A percentile compares a stretch with the other conserved stretches of the same genome.
Conservation (phyloP, 2,888 invertebrate species). For the Gnatocerus cornutus region DNA sequence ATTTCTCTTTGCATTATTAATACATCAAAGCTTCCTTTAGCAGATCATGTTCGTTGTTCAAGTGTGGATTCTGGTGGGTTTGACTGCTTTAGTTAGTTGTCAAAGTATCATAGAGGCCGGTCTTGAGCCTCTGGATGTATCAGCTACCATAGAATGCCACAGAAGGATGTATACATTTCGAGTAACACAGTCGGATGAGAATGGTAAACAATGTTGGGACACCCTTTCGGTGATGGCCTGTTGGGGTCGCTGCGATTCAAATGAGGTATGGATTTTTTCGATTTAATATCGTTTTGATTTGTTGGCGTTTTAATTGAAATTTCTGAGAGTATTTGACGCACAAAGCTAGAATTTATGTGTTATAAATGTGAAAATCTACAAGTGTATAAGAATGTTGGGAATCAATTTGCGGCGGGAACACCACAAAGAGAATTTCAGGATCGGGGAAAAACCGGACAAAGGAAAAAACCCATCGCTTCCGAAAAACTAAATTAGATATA, state of each 20-base stretch:
- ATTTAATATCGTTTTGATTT: slow-evolving; percentile 37
- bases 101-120: slow-evolving; percentile 60
- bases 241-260: slow-evolving; percentile 88
- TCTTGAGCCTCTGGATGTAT: slow-evolving; percentile 63
- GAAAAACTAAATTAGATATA: slow-evolving; percentile 24
- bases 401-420: slow-evolving; percentile 1
- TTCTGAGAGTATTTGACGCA: background rate
- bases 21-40: slow-evolving; percentile 26
- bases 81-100: slow-evolving; percentile 24
- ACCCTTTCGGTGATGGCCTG: slow-evolving; percentile 83
- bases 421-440: slow-evolving; percentile 11
- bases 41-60: slow-evolving; percentile 25
- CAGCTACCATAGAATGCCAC: slow-evolving; percentile 78
- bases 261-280: slow-evolving; percentile 76
- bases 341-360: too few species aligned
- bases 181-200: slow-evolving; percentile 77
- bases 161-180: slow-evolving; percentile 78
- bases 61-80: slow-evolving; percentile 38
- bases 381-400: slow-evolving; percentile 4
- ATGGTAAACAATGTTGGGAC: slow-evolving; percentile 84
- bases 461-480: slow-evolving; percentile 3
- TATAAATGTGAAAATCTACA: slow-evolving; percentile 6
- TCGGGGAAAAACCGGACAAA: slow-evolving; percentile 4
- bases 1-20: slow-evolving; percentile 20
- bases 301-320: slow-evolving; percentile 27